Evolutionary conservation across 1,140 invertebrate genomes (phyloP), one percentile per base, ranked within the genome.

Genomic region (Eciton burchellii): DNA sequence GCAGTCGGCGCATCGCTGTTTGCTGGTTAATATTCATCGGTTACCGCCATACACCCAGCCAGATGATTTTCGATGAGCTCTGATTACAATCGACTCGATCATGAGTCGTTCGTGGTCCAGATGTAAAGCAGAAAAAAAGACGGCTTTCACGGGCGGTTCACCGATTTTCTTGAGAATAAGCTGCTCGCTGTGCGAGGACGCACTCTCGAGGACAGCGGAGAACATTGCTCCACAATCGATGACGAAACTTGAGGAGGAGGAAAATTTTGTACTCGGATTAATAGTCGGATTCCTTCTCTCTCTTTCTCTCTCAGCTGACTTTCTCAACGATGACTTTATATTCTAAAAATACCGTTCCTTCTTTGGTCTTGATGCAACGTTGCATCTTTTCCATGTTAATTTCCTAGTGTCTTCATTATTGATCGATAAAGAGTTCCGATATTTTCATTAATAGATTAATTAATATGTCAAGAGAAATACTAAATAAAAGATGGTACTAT

Each of bases 11-110:
- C 84, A 88, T 71, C 76, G 83, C 85, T 82, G 90, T 94, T 94
- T 94, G 92, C 93, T 94, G 89, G 92, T 94, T 94, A 94, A 94
- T 94, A 94, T 94, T 94, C 92, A 94, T 93, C 91, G 91, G 86
- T 89, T 89, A 83, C 84, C 82, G 81, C 77, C 81, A 74, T 86
- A 74, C 81, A 85, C 72, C 82, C 81, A 84, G 59, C 72, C 81
- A 35, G 88, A 91, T 90, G 89, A 93, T 92, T 93, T 93, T 90
- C 90, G 88, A 89, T 83, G 85, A 82, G 83, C 82, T 79, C 85
- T 91, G 89, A 89, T 92, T 90, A 91, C 89, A 90, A 88, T 91
- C 91, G 87, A 92, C 92, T 93, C 88, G 89, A 89, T 89, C 89
- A 84, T 71, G n/a, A 73, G 65, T 68, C 84, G 52, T 26, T 68